phyloP scores from a whole-genome alignment of 2,113 vertebrate genomes.

The Neodon shergylaensis region DNA sequence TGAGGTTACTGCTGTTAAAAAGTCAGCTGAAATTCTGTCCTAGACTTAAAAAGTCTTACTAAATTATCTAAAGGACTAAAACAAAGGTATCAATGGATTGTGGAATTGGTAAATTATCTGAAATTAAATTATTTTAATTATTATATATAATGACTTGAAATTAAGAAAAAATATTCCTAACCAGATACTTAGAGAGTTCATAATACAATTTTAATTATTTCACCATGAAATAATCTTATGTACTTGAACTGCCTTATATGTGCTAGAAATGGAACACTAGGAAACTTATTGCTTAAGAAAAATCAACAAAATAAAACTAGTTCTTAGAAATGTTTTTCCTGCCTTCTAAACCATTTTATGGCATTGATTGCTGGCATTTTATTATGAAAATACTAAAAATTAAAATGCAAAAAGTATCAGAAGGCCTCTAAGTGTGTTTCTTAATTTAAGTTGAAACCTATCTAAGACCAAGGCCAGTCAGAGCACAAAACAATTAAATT shows the following conservation, averaged over 20 bases:
- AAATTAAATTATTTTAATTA: conserved; percentile 56
- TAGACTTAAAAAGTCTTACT: conserved; percentile 61
- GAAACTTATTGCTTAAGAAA: conserved; percentile 32
- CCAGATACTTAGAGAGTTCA: conserved; percentile 10
- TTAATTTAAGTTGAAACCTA: conserved; percentile 18
- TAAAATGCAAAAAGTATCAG: not conserved
- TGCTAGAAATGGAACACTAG: conserved; percentile 36
- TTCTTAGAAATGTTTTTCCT: conserved; percentile 27
- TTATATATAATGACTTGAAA: conserved; percentile 6
- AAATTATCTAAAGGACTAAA: conserved; percentile 58
- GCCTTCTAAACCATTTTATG: not conserved
- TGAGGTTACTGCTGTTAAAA: conserved; percentile 80
- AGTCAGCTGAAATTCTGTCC: conserved; percentile 74
- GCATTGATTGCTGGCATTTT: not conserved
- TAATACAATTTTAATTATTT: conserved; percentile 46
- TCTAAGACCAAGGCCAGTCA: not conserved
- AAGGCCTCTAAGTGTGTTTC: not conserved
- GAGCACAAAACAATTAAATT: not conserved
- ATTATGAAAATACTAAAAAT: not conserved
- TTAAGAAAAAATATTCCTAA: conserved; percentile 36
- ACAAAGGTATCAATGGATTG: not conserved
- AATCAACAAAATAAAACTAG: not conserved
- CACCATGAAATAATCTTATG: not conserved
- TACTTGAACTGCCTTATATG: not conserved
- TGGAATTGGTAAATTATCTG: not conserved